Evolutionary conservation across 2,888 invertebrate genomes (phyloP), one percentile per base, ranked within the genome.

Genomic region (Pinctada fucata): DNA sequence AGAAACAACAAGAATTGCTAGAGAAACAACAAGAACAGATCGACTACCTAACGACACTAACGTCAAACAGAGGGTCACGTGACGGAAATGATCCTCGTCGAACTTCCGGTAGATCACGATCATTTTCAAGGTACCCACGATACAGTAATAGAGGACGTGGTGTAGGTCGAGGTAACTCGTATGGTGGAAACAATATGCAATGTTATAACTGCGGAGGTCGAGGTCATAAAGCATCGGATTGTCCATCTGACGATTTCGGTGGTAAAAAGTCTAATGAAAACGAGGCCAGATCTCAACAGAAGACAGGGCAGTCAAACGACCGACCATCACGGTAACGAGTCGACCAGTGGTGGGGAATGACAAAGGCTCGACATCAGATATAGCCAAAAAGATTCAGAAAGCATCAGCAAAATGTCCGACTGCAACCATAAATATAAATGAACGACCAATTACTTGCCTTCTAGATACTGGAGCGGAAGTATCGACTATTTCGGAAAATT

Each of bases 401-500:
- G 72, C 63, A 8, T 8, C 72, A 13, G 72, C 63, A 10, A 63
- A 63, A 58, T 72, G 64, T 48, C 72, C 72, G 3, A 45, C 45
- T 63, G 10, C 72, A 63, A 10, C 10, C n/a, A 49, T 63, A 45
- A 47, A 72, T 63, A 13, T 72, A 45, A 63, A 72, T 63, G 72
- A 63, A 63, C 31, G 58, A 6, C 52, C 52, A 63, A 51, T 63
- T 3, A 64, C 58, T 58, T 72, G 72, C 51, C 48, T 58, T 13
- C 63, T 72, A 48, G 72, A 63, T 47, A 72, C 72, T 3, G 63
- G 72, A 45, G 63, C 72, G 13, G 58, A 63, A 72, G 47, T 63
- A 3, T 72, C 72, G 4, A 72, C 72, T 2, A 72, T 72, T 45
- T 72, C 72, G 5, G 72, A 72, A 72, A 50, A n/a, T 70, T 51